phyloP scores from a whole-genome alignment of 2,888 invertebrate genomes.

The Papilio elwesi region DNA sequence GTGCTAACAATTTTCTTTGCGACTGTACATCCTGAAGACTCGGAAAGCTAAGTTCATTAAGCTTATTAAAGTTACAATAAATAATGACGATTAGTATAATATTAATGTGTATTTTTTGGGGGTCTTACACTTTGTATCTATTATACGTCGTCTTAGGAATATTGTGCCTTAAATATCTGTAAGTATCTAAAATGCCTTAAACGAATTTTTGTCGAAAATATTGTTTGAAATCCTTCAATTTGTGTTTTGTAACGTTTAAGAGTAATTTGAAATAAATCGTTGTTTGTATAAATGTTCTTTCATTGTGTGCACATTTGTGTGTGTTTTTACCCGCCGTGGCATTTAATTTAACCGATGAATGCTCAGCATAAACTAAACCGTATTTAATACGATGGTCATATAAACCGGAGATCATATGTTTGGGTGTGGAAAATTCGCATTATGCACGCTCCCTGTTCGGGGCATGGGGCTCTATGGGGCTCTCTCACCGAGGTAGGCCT shows the following conservation, averaged over 20 bases:
- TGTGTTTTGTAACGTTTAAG: constrained; percentile 29
- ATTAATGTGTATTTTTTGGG: neutral
- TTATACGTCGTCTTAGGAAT: neutral
- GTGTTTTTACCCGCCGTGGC: too few relatives aligned
- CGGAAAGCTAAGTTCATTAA: neutral
- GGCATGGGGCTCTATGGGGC: too few relatives aligned
- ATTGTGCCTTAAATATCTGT: constrained; percentile 27
- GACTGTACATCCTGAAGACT: neutral
- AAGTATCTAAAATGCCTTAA: neutral
- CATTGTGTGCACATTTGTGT: too few relatives aligned
- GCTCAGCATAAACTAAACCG: too few relatives aligned
- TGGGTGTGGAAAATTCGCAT: too few relatives aligned
- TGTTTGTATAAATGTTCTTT: constrained; percentile 6
- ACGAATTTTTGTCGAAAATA: constrained; percentile 26
- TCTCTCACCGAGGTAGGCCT: too few relatives aligned
- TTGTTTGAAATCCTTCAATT: constrained; percentile 10
- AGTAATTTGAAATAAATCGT: constrained; percentile 30
- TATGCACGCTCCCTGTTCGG: too few relatives aligned
- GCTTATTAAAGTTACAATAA: neutral
- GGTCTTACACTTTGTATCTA: neutral
- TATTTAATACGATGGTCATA: too few relatives aligned
- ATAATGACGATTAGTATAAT: neutral
- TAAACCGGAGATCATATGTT: too few relatives aligned
- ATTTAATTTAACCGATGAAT: too few relatives aligned
- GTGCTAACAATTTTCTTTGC: neutral